A percentile compares a stretch with the other conserved stretches of the same genome.
These are phyloP conservation scores for Prostheceraeus crozeri DNA, from an alignment of 2,888 invertebrate species.

Conservation along the genomic window DNA sequence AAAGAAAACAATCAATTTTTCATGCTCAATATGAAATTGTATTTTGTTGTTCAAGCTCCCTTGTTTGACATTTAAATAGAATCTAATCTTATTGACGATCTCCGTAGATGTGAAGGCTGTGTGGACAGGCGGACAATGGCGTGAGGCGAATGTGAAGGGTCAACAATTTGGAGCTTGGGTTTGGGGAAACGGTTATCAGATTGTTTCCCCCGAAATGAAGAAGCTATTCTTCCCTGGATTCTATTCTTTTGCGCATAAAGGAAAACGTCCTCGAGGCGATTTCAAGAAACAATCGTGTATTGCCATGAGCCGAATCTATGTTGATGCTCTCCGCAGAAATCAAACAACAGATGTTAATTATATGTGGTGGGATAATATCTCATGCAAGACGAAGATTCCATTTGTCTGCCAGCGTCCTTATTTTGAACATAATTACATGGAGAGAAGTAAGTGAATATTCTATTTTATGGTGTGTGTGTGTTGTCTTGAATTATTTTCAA, in stretches of 20 bases:
- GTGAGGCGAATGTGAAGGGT: constrained; percentile 1
- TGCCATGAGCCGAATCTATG: constrained; percentile 29
- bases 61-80: no score
- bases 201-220: constrained; percentile 25
- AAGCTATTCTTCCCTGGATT: constrained; percentile 37
- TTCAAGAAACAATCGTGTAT: constrained; percentile 25
- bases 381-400: constrained; percentile 57
- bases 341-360: constrained; percentile 43
- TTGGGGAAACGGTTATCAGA: constrained; percentile 29
- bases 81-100: no score
- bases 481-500: no score
- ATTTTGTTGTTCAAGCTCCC: no score
- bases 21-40: no score
- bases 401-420: constrained; percentile 62
- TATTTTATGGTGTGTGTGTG: no score
- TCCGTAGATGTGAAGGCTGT: constrained; percentile 31
- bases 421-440: no score
- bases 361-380: constrained; percentile 54
- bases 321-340: neutral
- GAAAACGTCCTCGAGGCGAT: constrained; percentile 33
- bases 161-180: constrained; percentile 1
- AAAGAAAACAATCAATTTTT: no score
- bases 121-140: constrained; percentile 37
- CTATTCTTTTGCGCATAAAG: neutral
- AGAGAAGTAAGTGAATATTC: no score